phyloP scores from a whole-genome alignment of 1,140 invertebrate genomes.

The Euwallacea similis region DNA sequence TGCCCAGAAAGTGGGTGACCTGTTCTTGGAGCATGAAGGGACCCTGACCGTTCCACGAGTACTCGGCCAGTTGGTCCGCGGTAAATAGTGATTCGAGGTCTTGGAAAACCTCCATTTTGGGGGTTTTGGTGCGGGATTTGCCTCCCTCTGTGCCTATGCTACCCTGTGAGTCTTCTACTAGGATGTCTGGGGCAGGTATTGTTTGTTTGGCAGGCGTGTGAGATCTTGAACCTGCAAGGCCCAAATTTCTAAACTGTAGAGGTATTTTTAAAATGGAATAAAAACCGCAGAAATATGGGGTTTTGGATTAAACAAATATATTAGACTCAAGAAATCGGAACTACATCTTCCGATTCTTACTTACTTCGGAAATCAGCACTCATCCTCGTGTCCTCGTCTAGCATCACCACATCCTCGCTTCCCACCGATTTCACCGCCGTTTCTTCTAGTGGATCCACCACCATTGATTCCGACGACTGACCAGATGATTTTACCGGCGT shows the following conservation, averaged over 20 bases:
- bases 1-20: slow-evolving; percentile 86
- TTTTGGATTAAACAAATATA: too few relatives aligned
- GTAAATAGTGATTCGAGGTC: slow-evolving; percentile 69
- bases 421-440: slow-evolving; percentile 22
- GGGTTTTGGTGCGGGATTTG: slow-evolving; percentile 48
- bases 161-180: slow-evolving; percentile 75
- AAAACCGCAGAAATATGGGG: too few relatives aligned
- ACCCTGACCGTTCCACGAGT: slow-evolving; percentile 85
- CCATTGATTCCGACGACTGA: slow-evolving; percentile 19
- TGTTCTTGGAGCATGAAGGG: slow-evolving; percentile 89
- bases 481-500: slow-evolving; percentile 13
- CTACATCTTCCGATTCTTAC: not conserved
- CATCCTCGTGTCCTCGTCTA: slow-evolving; percentile 85
- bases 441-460: slow-evolving; percentile 18
- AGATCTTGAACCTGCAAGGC: slow-evolving; percentile 48
- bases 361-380: slow-evolving; percentile 68
- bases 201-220: slow-evolving; percentile 57
- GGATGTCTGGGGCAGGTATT: slow-evolving; percentile 58
- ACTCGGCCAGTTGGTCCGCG: slow-evolving; percentile 88
- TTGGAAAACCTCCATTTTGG: slow-evolving; percentile 49
- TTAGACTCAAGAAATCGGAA: not conserved
- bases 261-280: not conserved
- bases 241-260: not conserved
- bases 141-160: slow-evolving; percentile 68
- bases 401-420: slow-evolving; percentile 47